These are phyloP conservation scores for Triplophysa rosa DNA, from an alignment of 2,113 vertebrate genomes.

Conservation along the genomic window DNA sequence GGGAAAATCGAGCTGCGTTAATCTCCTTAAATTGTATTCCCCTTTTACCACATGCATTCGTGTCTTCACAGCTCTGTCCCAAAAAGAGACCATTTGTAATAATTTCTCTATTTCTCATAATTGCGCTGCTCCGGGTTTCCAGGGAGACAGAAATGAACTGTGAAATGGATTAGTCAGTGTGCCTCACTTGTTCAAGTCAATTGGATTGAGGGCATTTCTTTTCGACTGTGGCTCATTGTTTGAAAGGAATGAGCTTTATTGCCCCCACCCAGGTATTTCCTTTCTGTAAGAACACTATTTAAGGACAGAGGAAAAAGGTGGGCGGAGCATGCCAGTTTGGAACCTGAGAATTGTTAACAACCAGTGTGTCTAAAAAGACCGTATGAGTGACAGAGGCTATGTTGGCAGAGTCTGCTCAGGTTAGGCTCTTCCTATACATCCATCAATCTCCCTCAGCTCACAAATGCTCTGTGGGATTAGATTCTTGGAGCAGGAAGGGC, in stretches of 20 bases:
- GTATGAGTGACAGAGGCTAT: background rate
- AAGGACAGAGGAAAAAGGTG: background rate
- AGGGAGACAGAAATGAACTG: conserved; percentile 44
- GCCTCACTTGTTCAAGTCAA: conserved; percentile 39
- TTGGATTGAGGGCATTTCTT: conserved; percentile 20
- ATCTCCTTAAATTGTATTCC: conserved; percentile 43
- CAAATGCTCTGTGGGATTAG: conserved; percentile 50
- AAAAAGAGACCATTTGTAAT: conserved; percentile 37
- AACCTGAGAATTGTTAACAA: conserved; percentile 4
- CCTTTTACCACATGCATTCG: background rate
- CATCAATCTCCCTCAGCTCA: conserved; percentile 51
- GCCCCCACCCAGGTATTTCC: conserved; percentile 34
- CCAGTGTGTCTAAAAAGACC: background rate
- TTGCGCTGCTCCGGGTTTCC: conserved; percentile 36
- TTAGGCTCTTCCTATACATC: conserved; percentile 26
- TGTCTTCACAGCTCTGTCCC: conserved; percentile 25
- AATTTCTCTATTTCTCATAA: conserved; percentile 42
- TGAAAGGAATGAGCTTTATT: conserved; percentile 29
- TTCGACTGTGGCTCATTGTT: conserved; percentile 34
- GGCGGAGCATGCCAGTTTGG: background rate
- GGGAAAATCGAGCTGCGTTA: conserved; percentile 38
- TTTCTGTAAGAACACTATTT: conserved; percentile 1
- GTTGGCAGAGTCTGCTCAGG: conserved; percentile 15
- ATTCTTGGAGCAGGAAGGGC: conserved; percentile 34
- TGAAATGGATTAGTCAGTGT: conserved; percentile 45